A percentile compares a stretch with the other conserved stretches of the same genome.
Evolutionary conservation across 2,113 vertebrate species (phyloP).

Genomic region (Phylloscopus trochilus): DNA sequence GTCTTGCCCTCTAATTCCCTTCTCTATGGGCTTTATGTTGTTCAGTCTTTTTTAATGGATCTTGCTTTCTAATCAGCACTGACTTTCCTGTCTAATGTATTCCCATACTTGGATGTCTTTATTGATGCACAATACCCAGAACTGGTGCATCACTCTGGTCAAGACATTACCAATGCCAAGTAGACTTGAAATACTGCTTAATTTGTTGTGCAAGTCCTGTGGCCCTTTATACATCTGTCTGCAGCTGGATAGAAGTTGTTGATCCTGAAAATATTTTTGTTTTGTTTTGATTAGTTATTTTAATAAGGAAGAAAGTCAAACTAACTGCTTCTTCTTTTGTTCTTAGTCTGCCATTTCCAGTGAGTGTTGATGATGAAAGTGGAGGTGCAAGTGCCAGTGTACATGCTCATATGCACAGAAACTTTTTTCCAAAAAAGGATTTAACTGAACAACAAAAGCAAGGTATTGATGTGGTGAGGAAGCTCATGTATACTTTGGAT

Average conservation of each 20-base stretch:
- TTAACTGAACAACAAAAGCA: constrained; percentile 81
- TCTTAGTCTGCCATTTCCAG: constrained; percentile 86
- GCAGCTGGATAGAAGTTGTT: background rate
- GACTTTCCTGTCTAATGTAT: background rate
- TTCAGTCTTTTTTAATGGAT: background rate
- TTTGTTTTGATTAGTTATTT: background rate
- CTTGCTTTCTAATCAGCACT: background rate
- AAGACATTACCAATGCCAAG: background rate
- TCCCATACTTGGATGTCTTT: background rate
- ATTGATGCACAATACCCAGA: background rate
- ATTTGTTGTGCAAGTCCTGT: background rate
- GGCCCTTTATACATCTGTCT: background rate
- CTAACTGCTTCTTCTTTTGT: constrained; percentile 12
- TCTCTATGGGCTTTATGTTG: background rate
- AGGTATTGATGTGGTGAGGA: constrained; percentile 81
- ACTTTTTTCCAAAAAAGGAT: constrained; percentile 69
- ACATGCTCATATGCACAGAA: background rate
- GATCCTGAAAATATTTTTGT: background rate
- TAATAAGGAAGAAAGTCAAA: background rate
- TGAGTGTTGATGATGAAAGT: constrained; percentile 47
- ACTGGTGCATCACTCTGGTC: background rate
- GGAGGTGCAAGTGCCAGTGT: constrained; percentile 30
- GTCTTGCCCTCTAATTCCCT: background rate
- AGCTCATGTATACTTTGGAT: constrained; percentile 84
- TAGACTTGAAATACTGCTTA: background rate